phyloP scores from a whole-genome alignment of 2,888 invertebrate species.

The Xestia rhomboidea region DNA sequence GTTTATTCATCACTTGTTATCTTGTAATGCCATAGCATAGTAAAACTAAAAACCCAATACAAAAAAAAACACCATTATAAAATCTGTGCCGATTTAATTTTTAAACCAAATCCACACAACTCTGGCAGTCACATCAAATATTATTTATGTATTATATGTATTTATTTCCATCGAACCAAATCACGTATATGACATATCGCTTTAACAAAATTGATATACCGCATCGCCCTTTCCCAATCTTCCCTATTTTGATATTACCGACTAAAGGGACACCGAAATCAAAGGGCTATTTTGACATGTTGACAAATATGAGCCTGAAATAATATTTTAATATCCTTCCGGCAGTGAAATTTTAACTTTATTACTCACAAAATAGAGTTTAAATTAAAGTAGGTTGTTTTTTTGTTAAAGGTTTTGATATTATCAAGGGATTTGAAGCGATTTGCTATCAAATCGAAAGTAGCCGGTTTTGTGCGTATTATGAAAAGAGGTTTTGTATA shows the following conservation, averaged over 20 bases:
- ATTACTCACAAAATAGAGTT: conserved; percentile 39
- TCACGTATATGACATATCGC: conserved; percentile 69
- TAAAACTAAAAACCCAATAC: too few relatives aligned
- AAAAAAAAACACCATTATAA: too few relatives aligned
- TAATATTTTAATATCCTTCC: conserved; percentile 73
- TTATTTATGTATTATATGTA: conserved; percentile 48
- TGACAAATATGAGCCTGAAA: conserved; percentile 87
- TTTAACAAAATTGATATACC: conserved; percentile 83
- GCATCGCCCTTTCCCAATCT: conserved; percentile 74
- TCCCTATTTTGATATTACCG: conserved; percentile 75
- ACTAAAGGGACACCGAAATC: conserved; percentile 85
- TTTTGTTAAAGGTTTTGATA: conserved; percentile 79
- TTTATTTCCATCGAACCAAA: conserved; percentile 64
- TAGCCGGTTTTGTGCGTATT: conserved; percentile 72
- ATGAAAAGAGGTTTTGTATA: conserved; percentile 70
- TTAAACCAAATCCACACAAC: not conserved
- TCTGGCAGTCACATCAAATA: conserved; percentile 23
- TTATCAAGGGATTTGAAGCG: conserved; percentile 85
- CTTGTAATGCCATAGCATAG: too few relatives aligned
- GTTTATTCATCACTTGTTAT: too few relatives aligned
- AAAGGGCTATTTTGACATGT: conserved; percentile 89
- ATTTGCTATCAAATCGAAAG: conserved; percentile 84
- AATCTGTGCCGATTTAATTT: not conserved
- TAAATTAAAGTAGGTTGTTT: conserved; percentile 11
- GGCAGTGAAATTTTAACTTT: conserved; percentile 54